phyloP scores from a whole-genome alignment of 2,888 invertebrate species.

The Drosophila mulleri region DNA sequence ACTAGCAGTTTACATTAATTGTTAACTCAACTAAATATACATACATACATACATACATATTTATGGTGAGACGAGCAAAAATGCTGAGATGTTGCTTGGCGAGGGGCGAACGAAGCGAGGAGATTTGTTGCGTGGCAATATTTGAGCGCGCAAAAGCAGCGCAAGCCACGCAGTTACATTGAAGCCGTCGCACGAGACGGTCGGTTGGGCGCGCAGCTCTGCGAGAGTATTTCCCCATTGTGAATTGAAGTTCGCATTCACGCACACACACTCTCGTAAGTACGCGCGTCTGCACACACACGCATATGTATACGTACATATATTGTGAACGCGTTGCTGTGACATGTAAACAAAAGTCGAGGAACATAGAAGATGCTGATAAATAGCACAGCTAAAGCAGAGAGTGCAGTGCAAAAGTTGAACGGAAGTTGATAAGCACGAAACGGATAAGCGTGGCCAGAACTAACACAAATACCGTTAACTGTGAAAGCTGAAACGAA shows the following conservation, averaged over 20 bases:
- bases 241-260: slow-evolving; percentile 16
- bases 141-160: slow-evolving; percentile 66
- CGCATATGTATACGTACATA: background rate
- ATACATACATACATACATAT: slow-evolving; percentile 20
- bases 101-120: background rate
- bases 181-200: slow-evolving; percentile 63
- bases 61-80: slow-evolving; percentile 37
- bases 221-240: slow-evolving; percentile 22
- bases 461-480: slow-evolving; percentile 9
- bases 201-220: slow-evolving; percentile 56
- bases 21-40: slow-evolving; percentile 31
- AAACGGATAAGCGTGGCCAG: background rate
- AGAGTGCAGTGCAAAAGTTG: slow-evolving; percentile 48
- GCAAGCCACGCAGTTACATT: slow-evolving; percentile 69
- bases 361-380: slow-evolving; percentile 50
- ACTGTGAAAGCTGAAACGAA: slow-evolving; percentile 55
- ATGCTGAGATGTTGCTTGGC: slow-evolving; percentile 13
- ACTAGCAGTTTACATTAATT: slow-evolving; percentile 19
- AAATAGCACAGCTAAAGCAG: slow-evolving; percentile 39
- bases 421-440: slow-evolving; percentile 58
- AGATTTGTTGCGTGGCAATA: slow-evolving; percentile 57
- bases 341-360: slow-evolving; percentile 37
- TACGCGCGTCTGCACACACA: background rate
- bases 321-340: slow-evolving; percentile 24
- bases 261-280: background rate